Base-by-base conservation (phyloP, 2,113 vertebrate species). In the Todiramphus saurophagus region DNA sequence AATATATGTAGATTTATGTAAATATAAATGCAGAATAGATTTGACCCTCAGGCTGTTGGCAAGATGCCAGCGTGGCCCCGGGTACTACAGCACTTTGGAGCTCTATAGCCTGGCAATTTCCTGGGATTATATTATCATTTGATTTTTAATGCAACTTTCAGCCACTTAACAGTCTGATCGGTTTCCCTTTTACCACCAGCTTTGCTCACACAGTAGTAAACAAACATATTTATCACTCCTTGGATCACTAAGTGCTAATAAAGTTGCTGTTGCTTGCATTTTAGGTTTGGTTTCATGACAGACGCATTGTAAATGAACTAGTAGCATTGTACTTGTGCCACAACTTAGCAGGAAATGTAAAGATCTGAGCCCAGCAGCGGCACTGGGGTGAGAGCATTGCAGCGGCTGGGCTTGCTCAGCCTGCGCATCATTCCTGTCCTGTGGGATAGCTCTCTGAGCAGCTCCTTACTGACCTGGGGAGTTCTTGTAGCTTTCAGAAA, bases 151-250 rank as follows among this genome's bases (percentile, higher is more conserved):
- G 90, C 0, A 69, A 79, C 83, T 94, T 97, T 76, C 93, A 87
- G 75, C 89, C 95, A 87, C 78, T 97, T 96, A 94, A 74, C 93
- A 96, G 90, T 96, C 91, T 78, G 95, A 96, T 96, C 33, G 1
- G 64, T 97, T 97, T 94, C 94, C 94, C 83, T 95, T 97, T 97
- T 93, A 89, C 96, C 86, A 96, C 96, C 94, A 96, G 93, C 95
- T 94, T 95, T 66, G 46, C 88, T 96, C 24, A 7, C 37, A 58
- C 93, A 73, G 81, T 50, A 97, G 96, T 97, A 98, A 98, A 98
- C 97, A 98, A 97, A 97, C 0, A 1, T 97, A 97, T 98, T 98
- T 98, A 96, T 98, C 97, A 98, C 97, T 91, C 94, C 55, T 91
- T 95, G 96, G 95, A 98, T 97, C 97, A 90, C 92, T 62, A 93